Base-by-base conservation (phyloP, 2,888 invertebrate genomes). In the Brachypalpus laphriformis region DNA sequence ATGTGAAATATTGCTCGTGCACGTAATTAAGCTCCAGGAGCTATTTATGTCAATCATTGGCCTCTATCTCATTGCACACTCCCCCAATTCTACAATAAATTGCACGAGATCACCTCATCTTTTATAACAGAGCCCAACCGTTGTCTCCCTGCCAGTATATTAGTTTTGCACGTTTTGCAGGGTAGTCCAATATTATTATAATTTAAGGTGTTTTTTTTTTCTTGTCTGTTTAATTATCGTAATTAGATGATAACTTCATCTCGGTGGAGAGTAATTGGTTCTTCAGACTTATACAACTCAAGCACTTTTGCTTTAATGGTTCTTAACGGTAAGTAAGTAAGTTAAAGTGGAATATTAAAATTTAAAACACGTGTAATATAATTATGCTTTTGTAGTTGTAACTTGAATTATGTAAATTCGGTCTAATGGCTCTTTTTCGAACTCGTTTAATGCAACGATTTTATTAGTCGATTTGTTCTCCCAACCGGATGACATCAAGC, bases 51-150 rank as follows among this genome's bases (percentile, higher is more conserved):
- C 34, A 70, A 70, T 45, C 28, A 20, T 65, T 65, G 34, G 3
- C 34, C 47, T 49, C 47, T 49, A 51, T 51, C 25, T 8, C 51
- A 25, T 20, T 4, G 61, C 2, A 28, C 40, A 61, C 51, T 40
- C 72, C 61, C 61, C 25, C 28, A 63, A 31, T 20, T 45, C 25
- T 28, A n/a, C n/a, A n/a, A n/a, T n/a, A 49, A 59, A 71, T 25
- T 22, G 22, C 20, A 22, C n/a, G 25, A 49, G 25, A n/a, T 18
- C 4, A 37, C 16, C 57, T 40, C 20, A 34, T 42, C 16, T 14
- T 37, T 25, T 61, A 51, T 59, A 49, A 42, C 22, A 51, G 59
- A 40, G 14, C 61, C 14, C 37, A 72, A 72, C 49, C 47, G 22
- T 61, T 61, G 28, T 22, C 18, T 59, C n/a, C 18, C 18, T 7